phyloP scores from a whole-genome alignment of 2,797 vertebrate genomes.

The Gymnoscopelus microlampas region DNA sequence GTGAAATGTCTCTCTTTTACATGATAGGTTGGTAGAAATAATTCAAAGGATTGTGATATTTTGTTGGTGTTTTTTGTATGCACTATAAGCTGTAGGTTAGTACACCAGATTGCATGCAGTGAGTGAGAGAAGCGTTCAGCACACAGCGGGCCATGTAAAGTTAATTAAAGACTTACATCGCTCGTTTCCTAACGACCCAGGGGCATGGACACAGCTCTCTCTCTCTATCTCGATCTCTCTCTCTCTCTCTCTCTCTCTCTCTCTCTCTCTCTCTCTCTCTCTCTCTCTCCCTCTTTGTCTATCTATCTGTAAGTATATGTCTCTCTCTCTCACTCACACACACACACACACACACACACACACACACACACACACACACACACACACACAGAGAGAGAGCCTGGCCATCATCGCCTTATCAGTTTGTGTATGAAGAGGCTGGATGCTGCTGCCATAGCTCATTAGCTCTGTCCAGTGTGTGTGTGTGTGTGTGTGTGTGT shows the following conservation, averaged over 20 bases:
- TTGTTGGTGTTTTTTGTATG: too few species aligned
- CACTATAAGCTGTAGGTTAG: too few species aligned
- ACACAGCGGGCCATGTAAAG: constrained; percentile 20
- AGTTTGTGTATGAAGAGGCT: constrained; percentile 44
- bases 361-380: background rate
- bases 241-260: too few species aligned
- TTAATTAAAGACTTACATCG: constrained; percentile 47
- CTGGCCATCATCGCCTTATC: constrained; percentile 21
- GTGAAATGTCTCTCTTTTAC: too few species aligned
- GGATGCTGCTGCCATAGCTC: constrained; percentile 38
- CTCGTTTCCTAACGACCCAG: constrained; percentile 56
- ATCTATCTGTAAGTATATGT: too few species aligned
- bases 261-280: too few species aligned
- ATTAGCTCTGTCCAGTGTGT: constrained; percentile 42
- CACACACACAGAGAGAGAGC: background rate
- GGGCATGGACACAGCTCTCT: constrained; percentile 13
- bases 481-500: constrained; percentile 13
- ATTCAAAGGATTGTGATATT: too few species aligned
- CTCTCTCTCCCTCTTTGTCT: too few species aligned
- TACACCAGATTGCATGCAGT: background rate
- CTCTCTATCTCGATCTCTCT: too few species aligned
- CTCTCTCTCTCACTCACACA: too few species aligned
- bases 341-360: too few species aligned
- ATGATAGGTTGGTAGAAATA: too few species aligned
- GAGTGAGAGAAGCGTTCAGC: constrained; percentile 10